A percentile compares a stretch with the other conserved stretches of the same genome.
phyloP scores from a whole-genome alignment of 2,113 vertebrate genomes.

The Dasyornis broadbenti region DNA sequence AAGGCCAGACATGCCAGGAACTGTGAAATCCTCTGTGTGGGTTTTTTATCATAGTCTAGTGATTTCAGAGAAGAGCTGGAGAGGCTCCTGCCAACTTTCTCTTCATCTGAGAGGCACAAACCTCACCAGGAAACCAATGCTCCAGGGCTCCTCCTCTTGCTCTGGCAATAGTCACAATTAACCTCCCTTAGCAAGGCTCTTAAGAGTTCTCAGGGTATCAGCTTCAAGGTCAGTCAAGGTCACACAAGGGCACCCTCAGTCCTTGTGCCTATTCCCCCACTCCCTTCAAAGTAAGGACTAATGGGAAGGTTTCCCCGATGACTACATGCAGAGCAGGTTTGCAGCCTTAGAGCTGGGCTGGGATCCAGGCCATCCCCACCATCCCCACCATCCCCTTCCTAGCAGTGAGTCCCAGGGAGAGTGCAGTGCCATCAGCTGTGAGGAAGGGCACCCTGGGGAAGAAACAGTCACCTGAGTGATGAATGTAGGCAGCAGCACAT shows the following conservation, averaged over 20 bases:
- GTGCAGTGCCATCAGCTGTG: rapidly evolving
- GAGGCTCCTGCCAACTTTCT: neutral
- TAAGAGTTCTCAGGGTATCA: rapidly evolving
- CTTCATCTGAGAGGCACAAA: rapidly evolving
- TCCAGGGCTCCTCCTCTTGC: neutral
- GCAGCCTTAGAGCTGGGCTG: neutral
- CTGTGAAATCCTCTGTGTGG: neutral
- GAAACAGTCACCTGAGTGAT: neutral
- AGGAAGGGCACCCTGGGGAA: neutral
- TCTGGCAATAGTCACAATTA: neutral
- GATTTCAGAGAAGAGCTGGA: neutral
- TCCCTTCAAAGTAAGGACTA: neutral
- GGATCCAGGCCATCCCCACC: neutral
- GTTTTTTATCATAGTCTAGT: neutral
- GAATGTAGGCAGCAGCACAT: neutral
- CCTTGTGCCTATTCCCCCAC: neutral
- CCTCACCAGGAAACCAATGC: rapidly evolving
- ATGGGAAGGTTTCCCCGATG: neutral
- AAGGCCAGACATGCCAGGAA: neutral
- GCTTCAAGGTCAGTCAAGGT: neutral
- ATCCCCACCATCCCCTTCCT: neutral
- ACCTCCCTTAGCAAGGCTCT: neutral
- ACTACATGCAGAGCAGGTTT: neutral
- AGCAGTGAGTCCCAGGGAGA: rapidly evolving
- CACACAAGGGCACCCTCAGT: rapidly evolving